Evolutionary conservation across 2,888 invertebrate genomes (phyloP).

Genomic region (Caenorhabditis japonica): DNA sequence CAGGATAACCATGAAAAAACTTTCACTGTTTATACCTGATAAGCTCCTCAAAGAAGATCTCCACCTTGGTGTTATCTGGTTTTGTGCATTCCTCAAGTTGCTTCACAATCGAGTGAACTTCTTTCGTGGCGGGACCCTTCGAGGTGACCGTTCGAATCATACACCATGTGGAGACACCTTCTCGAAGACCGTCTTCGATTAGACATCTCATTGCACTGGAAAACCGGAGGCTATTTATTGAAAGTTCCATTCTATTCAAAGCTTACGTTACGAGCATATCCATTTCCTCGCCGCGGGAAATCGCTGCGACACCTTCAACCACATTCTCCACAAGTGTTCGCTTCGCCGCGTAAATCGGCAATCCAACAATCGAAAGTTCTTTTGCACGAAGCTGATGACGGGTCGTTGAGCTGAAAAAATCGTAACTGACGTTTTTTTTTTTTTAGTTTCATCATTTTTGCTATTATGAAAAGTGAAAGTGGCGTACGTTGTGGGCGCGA

Average conservation of each 20-base stretch:
- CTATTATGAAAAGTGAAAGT: neutral
- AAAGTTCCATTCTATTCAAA: neutral
- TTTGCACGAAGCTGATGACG: constrained; percentile 67
- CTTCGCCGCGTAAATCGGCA: constrained; percentile 74
- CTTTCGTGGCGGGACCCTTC: constrained; percentile 72
- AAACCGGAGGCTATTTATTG: constrained; percentile 83
- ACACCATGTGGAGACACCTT: constrained; percentile 79
- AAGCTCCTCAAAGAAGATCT: constrained; percentile 71
- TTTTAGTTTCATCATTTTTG: too few species aligned
- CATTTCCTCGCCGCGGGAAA: constrained; percentile 55
- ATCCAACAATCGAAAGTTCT: constrained; percentile 73
- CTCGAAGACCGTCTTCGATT: constrained; percentile 88
- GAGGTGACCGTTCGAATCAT: constrained; percentile 70
- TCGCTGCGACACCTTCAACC: constrained; percentile 74
- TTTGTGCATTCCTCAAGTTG: constrained; percentile 70
- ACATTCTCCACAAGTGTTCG: constrained; percentile 72
- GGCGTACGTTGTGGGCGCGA: constrained; percentile 52
- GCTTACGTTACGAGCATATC: constrained; percentile 42
- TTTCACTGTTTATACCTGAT: constrained; percentile 56
- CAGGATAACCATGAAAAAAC: neutral
- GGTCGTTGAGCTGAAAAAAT: constrained; percentile 53
- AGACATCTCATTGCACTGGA: constrained; percentile 89
- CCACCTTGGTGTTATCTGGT: constrained; percentile 67
- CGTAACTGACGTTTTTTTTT: too few species aligned
- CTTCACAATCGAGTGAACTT: constrained; percentile 68